Conservation (phyloP, 2,113 vertebrate species). For the Naja naja region DNA sequence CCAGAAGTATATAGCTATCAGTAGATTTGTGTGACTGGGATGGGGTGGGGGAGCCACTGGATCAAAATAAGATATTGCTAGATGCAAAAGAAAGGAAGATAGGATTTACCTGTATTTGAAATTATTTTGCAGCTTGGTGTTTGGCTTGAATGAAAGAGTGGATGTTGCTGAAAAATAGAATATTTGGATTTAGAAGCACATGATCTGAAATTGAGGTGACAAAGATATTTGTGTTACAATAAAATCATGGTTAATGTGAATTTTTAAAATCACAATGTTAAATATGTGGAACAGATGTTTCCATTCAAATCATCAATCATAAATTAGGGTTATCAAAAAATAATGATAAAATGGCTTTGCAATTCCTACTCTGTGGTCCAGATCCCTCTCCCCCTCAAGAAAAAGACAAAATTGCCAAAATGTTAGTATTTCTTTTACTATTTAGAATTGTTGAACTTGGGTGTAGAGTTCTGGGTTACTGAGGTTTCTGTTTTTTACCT, state of each 20-base stretch:
- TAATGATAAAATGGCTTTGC: not conserved
- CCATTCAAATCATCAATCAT: not conserved
- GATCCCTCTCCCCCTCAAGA: not conserved
- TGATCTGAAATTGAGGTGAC: not conserved
- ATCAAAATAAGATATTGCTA: not conserved
- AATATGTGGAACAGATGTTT: not conserved
- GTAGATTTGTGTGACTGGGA: not conserved
- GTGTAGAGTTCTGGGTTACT: not conserved
- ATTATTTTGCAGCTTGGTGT: not conserved
- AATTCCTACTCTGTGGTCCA: not conserved
- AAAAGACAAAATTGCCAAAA: not conserved
- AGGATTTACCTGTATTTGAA: not conserved
- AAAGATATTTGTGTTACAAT: not conserved
- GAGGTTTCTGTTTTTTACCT: not conserved
- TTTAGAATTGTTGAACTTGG: not conserved
- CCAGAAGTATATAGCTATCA: not conserved
- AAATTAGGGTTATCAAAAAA: not conserved
- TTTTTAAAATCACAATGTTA: not conserved
- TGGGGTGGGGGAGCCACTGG: not conserved
- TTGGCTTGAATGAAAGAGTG: not conserved
- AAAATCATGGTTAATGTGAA: not conserved
- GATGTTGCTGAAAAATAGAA: not conserved
- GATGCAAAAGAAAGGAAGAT: not conserved
- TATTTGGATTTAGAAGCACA: not conserved
- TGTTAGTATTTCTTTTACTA: not conserved